A percentile compares a stretch with the other conserved stretches of the same genome.
Evolutionary conservation across 2,888 invertebrate genomes (phyloP).

Genomic region (Ecliptopera silaceata): DNA sequence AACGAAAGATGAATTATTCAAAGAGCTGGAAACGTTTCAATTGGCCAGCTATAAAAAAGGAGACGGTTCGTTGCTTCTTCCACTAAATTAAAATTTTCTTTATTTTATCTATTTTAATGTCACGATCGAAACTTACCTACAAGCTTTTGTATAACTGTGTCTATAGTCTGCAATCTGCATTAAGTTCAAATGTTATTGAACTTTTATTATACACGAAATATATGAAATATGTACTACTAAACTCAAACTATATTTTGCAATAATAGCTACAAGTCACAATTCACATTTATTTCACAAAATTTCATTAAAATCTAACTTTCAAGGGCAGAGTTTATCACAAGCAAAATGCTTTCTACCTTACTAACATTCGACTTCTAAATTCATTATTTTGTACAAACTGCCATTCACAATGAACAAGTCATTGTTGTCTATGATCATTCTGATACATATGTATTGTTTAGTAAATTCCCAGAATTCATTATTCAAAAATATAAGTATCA

Average conservation of each 20-base stretch:
- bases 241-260: not conserved
- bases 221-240: not conserved
- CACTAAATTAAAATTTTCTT: constrained; percentile 80
- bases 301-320: not conserved
- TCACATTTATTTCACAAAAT: not conserved
- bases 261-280: too few relatives aligned
- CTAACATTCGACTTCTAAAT: too few relatives aligned
- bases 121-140: constrained; percentile 39
- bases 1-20: constrained; percentile 84
- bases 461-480: too few relatives aligned
- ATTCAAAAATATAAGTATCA: too few relatives aligned
- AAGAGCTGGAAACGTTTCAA: constrained; percentile 83
- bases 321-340: constrained; percentile 15
- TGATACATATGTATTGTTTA: too few relatives aligned
- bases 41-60: constrained; percentile 82
- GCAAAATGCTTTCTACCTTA: too few relatives aligned
- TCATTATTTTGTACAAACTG: too few relatives aligned
- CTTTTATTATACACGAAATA: too few relatives aligned
- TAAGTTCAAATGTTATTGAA: not conserved
- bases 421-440: too few relatives aligned
- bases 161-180: not conserved
- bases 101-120: constrained; percentile 70
- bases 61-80: constrained; percentile 81
- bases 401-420: too few relatives aligned
- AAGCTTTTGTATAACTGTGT: not conserved